Percentiles rank a stretch among this genome's conserved stretches.
Evolutionary conservation across 92 coral and sea anemone genomes (phyloP).

Genomic region (Montipora capitata): DNA sequence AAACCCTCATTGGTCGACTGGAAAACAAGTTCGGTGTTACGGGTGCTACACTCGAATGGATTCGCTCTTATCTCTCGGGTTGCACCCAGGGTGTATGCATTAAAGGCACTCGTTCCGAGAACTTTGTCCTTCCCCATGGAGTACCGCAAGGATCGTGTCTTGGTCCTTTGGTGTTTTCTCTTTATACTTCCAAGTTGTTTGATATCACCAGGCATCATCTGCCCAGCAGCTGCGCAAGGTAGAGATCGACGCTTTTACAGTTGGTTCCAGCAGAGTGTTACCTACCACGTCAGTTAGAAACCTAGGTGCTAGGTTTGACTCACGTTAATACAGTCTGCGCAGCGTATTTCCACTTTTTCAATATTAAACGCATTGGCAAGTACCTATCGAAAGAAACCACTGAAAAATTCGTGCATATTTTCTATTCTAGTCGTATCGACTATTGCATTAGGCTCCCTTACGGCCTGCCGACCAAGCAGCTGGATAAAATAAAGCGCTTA

Average conservation of each 20-base stretch:
- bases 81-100: background rate
- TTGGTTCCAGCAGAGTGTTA: too few species aligned
- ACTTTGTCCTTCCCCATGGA: slow-evolving; percentile 3
- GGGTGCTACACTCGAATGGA: slow-evolving; percentile 1
- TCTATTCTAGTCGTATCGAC: background rate
- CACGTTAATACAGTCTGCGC: background rate
- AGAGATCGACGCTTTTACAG: too few species aligned
- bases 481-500: background rate
- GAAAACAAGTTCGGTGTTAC: background rate
- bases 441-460: background rate
- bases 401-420: too few species aligned
- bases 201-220: background rate
- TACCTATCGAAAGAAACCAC: background rate
- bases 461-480: background rate
- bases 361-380: background rate
- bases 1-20: background rate
- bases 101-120: background rate
- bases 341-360: background rate
- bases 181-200: background rate
- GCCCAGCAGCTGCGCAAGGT: background rate
- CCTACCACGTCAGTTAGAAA: too few species aligned
- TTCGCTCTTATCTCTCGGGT: background rate
- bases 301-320: too few species aligned
- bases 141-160: background rate
- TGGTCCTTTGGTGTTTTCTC: background rate